Evolutionary conservation across 2,113 vertebrate genomes (phyloP).

Genomic region (Gavialis gangeticus): DNA sequence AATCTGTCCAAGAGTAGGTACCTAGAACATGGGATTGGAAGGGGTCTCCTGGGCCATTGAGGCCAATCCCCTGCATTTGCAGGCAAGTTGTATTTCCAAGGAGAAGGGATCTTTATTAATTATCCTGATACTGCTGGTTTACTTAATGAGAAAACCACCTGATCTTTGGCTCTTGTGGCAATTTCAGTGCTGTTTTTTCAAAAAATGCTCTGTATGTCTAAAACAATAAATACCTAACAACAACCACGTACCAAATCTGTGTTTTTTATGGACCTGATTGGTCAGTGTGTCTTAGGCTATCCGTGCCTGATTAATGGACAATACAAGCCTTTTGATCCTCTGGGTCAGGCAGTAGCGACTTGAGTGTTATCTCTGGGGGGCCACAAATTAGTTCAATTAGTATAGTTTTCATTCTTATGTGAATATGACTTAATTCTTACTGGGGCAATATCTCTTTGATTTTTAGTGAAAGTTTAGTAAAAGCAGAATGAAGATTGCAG

Average conservation of each 20-base stretch:
- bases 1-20: background rate
- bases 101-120: too few relatives aligned
- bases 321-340: background rate
- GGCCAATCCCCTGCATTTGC: too few relatives aligned
- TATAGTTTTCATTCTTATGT: background rate
- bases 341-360: background rate
- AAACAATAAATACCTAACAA: background rate
- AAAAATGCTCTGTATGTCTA: background rate
- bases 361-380: background rate
- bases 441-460: background rate
- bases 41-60: too few relatives aligned
- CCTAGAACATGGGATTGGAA: too few relatives aligned
- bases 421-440: background rate
- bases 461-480: background rate
- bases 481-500: background rate
- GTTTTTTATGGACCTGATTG: background rate
- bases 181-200: background rate
- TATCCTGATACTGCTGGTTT: too few relatives aligned
- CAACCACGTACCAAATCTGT: background rate
- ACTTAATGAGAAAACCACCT: too few relatives aligned
- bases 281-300: background rate
- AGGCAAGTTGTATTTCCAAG: too few relatives aligned
- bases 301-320: background rate
- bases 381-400: background rate
- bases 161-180: too few relatives aligned